Conservation (phyloP, 2,113 vertebrate species). For the Myiopsitta monachus region DNA sequence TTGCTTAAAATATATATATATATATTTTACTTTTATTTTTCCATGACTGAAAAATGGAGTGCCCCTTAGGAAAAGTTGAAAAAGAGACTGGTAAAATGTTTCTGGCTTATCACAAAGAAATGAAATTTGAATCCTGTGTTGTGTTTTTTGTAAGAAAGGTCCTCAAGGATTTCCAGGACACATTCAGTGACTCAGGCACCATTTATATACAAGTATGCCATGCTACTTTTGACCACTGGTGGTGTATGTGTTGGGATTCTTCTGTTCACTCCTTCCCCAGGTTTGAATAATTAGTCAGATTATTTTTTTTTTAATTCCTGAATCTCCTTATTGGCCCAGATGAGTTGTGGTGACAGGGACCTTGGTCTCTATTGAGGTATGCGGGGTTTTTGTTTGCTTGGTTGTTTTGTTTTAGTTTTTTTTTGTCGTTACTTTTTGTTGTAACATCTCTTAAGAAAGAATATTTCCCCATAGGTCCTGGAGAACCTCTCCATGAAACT, state of each 20-base stretch:
- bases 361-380: not conserved
- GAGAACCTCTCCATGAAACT: not conserved
- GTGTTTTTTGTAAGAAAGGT: not conserved
- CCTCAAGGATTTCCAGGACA: not conserved
- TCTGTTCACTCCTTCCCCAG: not conserved
- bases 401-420: not conserved
- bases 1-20: not conserved
- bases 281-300: not conserved
- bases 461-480: not conserved
- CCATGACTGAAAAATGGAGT: not conserved
- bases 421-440: not conserved
- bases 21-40: not conserved
- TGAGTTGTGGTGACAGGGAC: not conserved
- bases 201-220: not conserved
- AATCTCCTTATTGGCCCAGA: not conserved
- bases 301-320: not conserved
- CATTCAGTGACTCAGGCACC: not conserved
- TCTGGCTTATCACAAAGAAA: not conserved
- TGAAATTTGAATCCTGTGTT: not conserved
- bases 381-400: not conserved
- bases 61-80: not conserved
- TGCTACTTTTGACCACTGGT: not conserved
- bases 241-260: not conserved
- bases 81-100: not conserved
- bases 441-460: not conserved